phyloP scores from a whole-genome alignment of 1,140 invertebrate species.

The Zaprionus inermis region DNA sequence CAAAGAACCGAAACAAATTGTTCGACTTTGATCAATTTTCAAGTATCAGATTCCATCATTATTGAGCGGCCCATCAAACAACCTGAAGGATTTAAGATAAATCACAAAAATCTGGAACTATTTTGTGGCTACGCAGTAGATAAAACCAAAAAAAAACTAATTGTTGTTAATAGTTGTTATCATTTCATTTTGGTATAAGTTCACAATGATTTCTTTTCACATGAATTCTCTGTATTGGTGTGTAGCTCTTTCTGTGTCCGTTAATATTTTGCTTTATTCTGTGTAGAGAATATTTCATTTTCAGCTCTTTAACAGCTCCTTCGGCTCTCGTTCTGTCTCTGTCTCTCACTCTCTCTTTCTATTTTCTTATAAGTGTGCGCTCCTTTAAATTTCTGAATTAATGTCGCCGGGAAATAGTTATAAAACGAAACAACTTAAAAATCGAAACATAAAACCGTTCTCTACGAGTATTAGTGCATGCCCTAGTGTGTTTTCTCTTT shows the following conservation, averaged over 20 bases:
- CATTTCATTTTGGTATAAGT: conserved; percentile 57
- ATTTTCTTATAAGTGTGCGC: conserved; percentile 11
- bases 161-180: conserved; percentile 77
- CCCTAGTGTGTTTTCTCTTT: conserved; percentile 23
- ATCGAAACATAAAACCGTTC: not conserved
- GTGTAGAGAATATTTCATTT: conserved; percentile 30
- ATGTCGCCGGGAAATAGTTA: conserved; percentile 8
- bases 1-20: conserved; percentile 23
- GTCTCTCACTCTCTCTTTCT: conserved; percentile 3
- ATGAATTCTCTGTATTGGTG: conserved; percentile 64
- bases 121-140: conserved; percentile 68
- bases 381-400: conserved; percentile 19
- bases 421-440: not conserved
- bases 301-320: conserved; percentile 14
- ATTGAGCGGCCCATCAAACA: conserved; percentile 83
- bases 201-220: conserved; percentile 28
- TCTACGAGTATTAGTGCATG: conserved; percentile 34
- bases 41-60: conserved; percentile 84
- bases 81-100: conserved; percentile 56
- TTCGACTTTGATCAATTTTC: conserved; percentile 30
- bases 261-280: conserved; percentile 27
- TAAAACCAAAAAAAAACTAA: conserved; percentile 57
- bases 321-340: conserved; percentile 10
- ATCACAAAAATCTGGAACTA: conserved; percentile 57
- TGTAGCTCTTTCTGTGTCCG: conserved; percentile 51